Conservation (phyloP, 2,888 invertebrate genomes). For the Eupithecia abbreviata region DNA sequence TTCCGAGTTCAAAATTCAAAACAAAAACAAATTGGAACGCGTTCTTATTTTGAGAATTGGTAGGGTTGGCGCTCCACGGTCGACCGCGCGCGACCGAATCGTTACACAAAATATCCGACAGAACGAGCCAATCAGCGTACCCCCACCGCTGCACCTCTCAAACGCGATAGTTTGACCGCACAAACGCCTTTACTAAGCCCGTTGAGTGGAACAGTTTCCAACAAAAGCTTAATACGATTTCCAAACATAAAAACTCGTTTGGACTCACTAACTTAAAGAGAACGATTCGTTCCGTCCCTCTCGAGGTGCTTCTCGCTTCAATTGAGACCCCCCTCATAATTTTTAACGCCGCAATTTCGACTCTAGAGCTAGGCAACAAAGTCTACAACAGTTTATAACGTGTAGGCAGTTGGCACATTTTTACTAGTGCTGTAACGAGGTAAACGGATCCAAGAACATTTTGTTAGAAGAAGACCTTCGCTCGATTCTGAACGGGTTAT, state of each 20-base stretch:
- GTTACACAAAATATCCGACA: conserved; percentile 72
- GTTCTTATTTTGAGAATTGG: conserved; percentile 59
- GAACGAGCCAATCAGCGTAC: conserved; percentile 77
- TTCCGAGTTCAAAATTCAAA: conserved; percentile 43
- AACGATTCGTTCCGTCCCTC: conserved; percentile 75
- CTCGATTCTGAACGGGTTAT: conserved; percentile 19
- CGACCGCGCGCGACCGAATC: conserved; percentile 75
- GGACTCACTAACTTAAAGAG: conserved; percentile 81
- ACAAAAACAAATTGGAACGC: conserved; percentile 42
- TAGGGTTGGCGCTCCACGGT: conserved; percentile 63
- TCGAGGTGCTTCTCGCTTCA: conserved; percentile 73
- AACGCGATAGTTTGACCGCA: conserved; percentile 81
- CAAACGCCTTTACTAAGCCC: conserved; percentile 81
- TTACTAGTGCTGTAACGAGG: conserved; percentile 63
- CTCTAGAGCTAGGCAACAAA: conserved; percentile 36
- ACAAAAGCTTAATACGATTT: conserved; percentile 85
- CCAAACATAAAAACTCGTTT: conserved; percentile 84
- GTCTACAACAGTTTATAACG: conserved; percentile 43
- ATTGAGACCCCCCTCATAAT: conserved; percentile 68
- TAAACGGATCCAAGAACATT: conserved; percentile 67
- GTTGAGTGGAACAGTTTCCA: conserved; percentile 83
- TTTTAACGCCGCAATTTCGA: conserved; percentile 47
- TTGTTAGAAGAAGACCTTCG: conserved; percentile 63
- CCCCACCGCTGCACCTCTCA: conserved; percentile 73
- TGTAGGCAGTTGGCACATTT: conserved; percentile 62